These are phyloP conservation scores for Oreochromis aureus DNA, from an alignment of 2,113 vertebrate genomes.

Conservation along the genomic window DNA sequence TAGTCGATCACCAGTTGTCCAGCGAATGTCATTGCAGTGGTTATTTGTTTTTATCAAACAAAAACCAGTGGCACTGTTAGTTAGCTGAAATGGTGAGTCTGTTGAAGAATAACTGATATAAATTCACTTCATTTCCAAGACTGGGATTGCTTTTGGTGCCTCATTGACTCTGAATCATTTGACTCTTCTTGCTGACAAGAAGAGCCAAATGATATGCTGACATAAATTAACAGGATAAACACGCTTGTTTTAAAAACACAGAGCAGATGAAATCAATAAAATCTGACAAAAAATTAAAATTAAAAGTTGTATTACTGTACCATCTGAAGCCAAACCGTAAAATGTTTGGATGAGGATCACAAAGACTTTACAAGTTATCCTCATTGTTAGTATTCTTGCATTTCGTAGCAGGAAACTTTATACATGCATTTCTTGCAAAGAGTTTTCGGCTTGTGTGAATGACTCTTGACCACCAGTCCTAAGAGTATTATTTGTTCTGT, in stretches of 20 bases:
- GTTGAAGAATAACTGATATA: neutral
- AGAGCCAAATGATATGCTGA: neutral
- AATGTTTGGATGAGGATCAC: slow-evolving; percentile 32
- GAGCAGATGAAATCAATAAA: neutral
- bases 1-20: slow-evolving; percentile 78
- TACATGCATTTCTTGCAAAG: neutral
- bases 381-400: neutral
- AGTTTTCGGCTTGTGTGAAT: neutral
- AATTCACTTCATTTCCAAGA: neutral
- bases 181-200: neutral
- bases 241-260: neutral
- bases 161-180: neutral
- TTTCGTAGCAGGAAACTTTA: neutral
- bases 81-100: slow-evolving; percentile 38
- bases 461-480: neutral
- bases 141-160: neutral
- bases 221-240: neutral
- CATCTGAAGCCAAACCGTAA: slow-evolving; percentile 22
- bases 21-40: slow-evolving; percentile 56
- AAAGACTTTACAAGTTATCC: neutral
- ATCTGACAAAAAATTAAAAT: neutral
- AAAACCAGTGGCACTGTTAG: neutral
- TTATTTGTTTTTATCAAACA: neutral
- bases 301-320: slow-evolving; percentile 7
- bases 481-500: neutral